Conservation (phyloP, 2,797 vertebrate species). For the Sebastes oblongus region DNA sequence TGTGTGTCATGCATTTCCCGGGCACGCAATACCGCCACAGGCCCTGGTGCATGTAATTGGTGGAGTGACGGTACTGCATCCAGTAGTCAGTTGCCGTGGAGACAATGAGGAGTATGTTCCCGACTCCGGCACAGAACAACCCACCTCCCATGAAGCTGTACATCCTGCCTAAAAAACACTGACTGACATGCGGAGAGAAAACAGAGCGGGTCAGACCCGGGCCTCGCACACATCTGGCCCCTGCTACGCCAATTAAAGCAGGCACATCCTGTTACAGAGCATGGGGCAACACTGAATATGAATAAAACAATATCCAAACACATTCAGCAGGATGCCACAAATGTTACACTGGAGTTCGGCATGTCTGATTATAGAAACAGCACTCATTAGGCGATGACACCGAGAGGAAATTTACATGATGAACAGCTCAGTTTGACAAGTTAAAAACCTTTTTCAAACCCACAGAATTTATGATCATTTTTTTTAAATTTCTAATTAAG, state of each 20-base stretch:
- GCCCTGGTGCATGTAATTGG: conserved; percentile 87
- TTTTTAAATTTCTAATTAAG: background rate
- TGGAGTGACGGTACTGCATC: conserved; percentile 88
- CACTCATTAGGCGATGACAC: background rate
- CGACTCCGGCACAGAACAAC: conserved; percentile 85
- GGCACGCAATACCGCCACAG: conserved; percentile 87
- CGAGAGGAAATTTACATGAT: background rate
- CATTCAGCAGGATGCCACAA: conserved; percentile 19
- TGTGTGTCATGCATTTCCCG: conserved; percentile 86
- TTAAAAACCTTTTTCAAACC: conserved; percentile 6
- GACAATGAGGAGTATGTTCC: conserved; percentile 87
- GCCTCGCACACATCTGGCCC: conserved; percentile 19
- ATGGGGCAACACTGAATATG: background rate
- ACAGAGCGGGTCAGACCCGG: conserved; percentile 34
- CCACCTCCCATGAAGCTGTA: conserved; percentile 90
- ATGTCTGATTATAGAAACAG: conserved; percentile 16
- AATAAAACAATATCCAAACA: conserved; percentile 47
- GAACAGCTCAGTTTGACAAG: conserved; percentile 10
- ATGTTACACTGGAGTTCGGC: background rate
- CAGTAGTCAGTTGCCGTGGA: conserved; percentile 89
- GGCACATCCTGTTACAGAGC: conserved; percentile 30
- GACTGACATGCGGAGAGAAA: conserved; percentile 39
- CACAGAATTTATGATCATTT: background rate
- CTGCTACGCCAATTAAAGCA: conserved; percentile 29
- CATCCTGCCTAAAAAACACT: conserved; percentile 76